Percentiles rank a stretch among this genome's conserved stretches.
Evolutionary conservation across 2,113 vertebrate genomes (phyloP).

Genomic region (Sapayoa aenigma): DNA sequence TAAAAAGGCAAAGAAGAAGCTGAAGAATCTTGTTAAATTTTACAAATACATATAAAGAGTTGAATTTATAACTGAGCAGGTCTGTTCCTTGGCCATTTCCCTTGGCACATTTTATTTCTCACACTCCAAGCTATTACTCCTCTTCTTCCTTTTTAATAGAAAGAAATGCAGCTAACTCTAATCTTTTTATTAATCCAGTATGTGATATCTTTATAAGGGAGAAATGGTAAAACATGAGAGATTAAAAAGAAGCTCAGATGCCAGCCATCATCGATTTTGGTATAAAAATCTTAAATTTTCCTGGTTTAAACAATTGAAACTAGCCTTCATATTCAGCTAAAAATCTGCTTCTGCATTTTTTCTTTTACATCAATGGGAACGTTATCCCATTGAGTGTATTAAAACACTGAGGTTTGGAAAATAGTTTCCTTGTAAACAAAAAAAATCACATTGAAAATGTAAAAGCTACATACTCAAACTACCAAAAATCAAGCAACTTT

Average conservation of each 20-base stretch:
- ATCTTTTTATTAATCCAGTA: neutral
- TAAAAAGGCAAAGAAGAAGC: neutral
- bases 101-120: slow-evolving; percentile 13
- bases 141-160: neutral
- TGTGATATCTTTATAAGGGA: neutral
- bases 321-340: neutral
- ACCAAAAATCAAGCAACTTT: neutral
- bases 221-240: neutral
- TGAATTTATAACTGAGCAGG: neutral
- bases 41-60: slow-evolving; percentile 3
- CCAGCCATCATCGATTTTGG: neutral
- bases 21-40: neutral
- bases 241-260: neutral
- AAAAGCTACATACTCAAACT: neutral
- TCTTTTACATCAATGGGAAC: neutral
- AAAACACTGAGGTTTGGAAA: neutral
- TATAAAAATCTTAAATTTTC: neutral
- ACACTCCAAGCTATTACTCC: neutral
- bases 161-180: neutral
- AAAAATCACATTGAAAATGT: neutral
- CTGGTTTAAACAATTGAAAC: neutral
- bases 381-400: neutral
- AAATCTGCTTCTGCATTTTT: neutral
- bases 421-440: neutral
- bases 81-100: neutral